Evolutionary conservation across 2,888 invertebrate species (phyloP), one percentile per base, ranked within the genome.

Genomic region (Cosmia pyralina): DNA sequence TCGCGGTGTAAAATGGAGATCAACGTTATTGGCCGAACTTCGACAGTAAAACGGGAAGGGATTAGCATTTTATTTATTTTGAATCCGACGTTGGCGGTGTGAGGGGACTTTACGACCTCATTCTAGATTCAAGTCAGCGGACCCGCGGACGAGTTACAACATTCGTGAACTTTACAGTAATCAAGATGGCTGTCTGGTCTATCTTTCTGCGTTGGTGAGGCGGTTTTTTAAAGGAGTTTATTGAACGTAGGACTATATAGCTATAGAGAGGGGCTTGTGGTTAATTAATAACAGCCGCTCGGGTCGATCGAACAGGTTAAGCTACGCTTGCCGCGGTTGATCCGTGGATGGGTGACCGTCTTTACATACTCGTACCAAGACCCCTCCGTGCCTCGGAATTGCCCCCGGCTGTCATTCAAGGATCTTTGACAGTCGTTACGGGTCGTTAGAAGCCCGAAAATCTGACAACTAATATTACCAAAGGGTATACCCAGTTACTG

Each of bases 11-110:
- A 64, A 64, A 50, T 34, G 38, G 77, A 85, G 85, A 87, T 88
- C 90, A 86, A 69, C 84, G 72, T 86, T 89, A 91, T 90, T 88
- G 87, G 82, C 79, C 79, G 78, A 91, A 91, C 85, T 91, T 91
- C 73, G 84, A 85, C 88, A 90, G 85, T 91, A 90, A 90, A 90
- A 89, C 79, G 83, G 85, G 84, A 87, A 89, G 82, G 87, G 89
- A 91, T 92, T 90, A 91, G 88, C 89, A 89, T 91, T 91, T 90
- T 91, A 89, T 89, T 90, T 90, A 89, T 90, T 89, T 89, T 87
- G 88, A 84, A 87, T 84, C 85, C 81, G 80, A 62, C 69, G 82
- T 11, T 17, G n/a, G 34, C 72, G 79, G 73, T 64, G 81, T 73
- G 67, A 55, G 69, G 80, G 71, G 83, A 80, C 73, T 86, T 88